Conservation (phyloP, 2,797 vertebrate genomes). For the Lophius americanus region DNA sequence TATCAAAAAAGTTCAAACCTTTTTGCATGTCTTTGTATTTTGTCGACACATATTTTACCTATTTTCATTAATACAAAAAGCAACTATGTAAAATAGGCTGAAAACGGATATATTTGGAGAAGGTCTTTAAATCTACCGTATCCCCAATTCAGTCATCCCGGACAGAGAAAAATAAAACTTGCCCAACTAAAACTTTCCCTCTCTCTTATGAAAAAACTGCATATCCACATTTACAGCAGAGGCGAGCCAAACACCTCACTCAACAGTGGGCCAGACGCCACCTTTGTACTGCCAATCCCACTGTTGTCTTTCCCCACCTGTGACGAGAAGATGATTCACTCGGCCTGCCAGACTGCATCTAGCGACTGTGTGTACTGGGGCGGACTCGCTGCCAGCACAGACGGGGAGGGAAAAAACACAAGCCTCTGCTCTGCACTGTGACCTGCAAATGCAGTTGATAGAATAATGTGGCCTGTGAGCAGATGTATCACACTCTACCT, state of each 20-base stretch:
- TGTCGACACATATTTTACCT: too few relatives aligned
- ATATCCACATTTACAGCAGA: conserved; percentile 56
- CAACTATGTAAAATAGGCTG: too few relatives aligned
- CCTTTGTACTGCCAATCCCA: conserved; percentile 76
- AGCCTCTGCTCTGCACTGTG: conserved; percentile 54
- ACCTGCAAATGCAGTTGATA: conserved; percentile 66
- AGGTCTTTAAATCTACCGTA: not conserved
- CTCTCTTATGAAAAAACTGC: conserved; percentile 28
- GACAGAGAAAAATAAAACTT: conserved; percentile 26
- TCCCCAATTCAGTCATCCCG: not conserved
- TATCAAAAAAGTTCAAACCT: too few relatives aligned
- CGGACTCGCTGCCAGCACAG: conserved; percentile 61
- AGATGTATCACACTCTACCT: conserved; percentile 63
- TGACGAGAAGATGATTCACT: conserved; percentile 77
- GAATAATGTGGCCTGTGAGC: conserved; percentile 66
- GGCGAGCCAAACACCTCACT: conserved; percentile 68
- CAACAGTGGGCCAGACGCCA: conserved; percentile 65
- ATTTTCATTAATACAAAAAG: too few relatives aligned
- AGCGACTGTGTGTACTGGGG: conserved; percentile 69
- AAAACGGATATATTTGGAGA: too few relatives aligned
- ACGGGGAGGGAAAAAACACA: conserved; percentile 7
- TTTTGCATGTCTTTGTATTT: too few relatives aligned
- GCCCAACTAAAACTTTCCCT: conserved; percentile 16
- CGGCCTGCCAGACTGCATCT: conserved; percentile 73
- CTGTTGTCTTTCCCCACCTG: conserved; percentile 75